These are phyloP conservation scores for Euura lappo DNA, from an alignment of 1,140 invertebrate species.

Conservation along the genomic window DNA sequence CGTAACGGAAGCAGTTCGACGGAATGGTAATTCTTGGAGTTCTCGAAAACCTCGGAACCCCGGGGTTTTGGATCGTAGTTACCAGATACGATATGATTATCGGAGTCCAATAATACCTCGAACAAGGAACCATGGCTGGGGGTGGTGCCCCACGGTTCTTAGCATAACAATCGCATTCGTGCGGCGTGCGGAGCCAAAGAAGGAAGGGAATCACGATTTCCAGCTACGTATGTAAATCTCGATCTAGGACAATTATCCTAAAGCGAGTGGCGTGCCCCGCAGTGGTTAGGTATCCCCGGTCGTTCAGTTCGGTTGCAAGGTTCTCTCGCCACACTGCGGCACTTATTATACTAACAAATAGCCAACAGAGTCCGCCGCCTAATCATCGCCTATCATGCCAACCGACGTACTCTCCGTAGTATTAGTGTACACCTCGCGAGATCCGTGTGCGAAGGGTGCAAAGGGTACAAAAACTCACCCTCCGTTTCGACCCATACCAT, in stretches of 20 bases:
- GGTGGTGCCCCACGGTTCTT: constrained; percentile 8
- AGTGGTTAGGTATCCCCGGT: constrained; percentile 47
- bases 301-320: no score
- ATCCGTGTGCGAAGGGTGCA: no score
- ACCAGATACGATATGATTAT: constrained; percentile 7
- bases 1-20: background rate
- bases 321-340: constrained; percentile 56
- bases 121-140: no score
- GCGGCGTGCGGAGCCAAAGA: constrained; percentile 16
- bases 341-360: constrained; percentile 64
- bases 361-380: constrained; percentile 54
- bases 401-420: background rate
- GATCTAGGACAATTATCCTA: constrained; percentile 59
- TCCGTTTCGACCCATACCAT: no score
- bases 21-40: background rate
- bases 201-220: constrained; percentile 29
- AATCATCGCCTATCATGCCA: constrained; percentile 61
- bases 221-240: constrained; percentile 54
- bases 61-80: background rate
- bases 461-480: no score
- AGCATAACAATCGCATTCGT: constrained; percentile 28
- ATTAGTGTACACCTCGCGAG: no score
- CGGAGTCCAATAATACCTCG: background rate
- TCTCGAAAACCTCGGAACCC: background rate
- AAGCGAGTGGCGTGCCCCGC: constrained; percentile 58